Base-by-base conservation (phyloP, 2,113 vertebrate genomes). In the Amblyopsis rosae region DNA sequence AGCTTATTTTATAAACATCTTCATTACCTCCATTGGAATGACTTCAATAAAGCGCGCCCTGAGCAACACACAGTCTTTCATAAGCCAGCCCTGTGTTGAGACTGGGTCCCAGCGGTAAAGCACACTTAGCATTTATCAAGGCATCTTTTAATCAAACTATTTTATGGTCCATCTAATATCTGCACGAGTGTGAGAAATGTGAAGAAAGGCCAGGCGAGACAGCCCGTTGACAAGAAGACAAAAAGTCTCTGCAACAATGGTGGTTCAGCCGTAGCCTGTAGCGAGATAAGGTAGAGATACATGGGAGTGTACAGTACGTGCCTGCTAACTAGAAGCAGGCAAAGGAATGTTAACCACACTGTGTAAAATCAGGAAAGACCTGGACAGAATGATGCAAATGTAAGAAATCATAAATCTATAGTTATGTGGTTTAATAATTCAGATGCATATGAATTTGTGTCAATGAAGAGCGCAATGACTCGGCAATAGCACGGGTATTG, bases 61-160 rank as follows among this genome's bases (percentile, higher is more conserved):
- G 70, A 72, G 70, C 63, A 66, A 78, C 72, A 66, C 60, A 59
- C 50, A 47, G 63, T n/a, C 51, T 46, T 81, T 80, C 59, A 70
- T 50, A 12, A 12, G 5, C 58, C 50, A 7, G n/a, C 60, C 70
- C 73, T 56, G 60, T 59, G 12, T 16, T 57, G 16, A 26, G 26
- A 26, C 26, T 26, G 32, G 51, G 55, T 35, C 70, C 58, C 65
- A 59, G 70, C 11, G 9, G 63, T 59, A 67, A 62, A 70, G 59
- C 65, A 70, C 60, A 74, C 54, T 82, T 71, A 70, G 15, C 73
- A 82, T 88, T 89, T 82, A 88, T 88, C 79, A 81, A 60, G 6
- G 74, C 65, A 80, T 85, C 81, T 84, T 88, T 87, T 88, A 86
- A 87, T 91, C 85, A 88, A 84, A 85, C 78, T 73, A 79, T 86